A percentile compares a stretch with the other conserved stretches of the same genome.
phyloP scores from a whole-genome alignment of 2,113 vertebrate species.

The Corythoichthys haematopterus region DNA sequence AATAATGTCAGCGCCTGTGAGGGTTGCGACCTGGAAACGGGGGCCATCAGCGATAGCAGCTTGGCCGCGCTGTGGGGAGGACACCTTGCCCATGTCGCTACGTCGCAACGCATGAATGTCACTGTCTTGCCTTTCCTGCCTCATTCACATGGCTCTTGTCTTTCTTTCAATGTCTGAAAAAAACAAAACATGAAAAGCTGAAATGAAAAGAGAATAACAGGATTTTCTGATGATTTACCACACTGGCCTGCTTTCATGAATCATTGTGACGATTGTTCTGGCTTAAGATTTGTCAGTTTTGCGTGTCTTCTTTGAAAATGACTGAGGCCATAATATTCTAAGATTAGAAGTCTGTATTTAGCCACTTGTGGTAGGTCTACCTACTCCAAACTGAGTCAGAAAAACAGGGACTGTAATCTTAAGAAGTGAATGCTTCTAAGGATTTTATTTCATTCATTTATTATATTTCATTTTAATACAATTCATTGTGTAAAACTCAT shows the following conservation, averaged over 20 bases:
- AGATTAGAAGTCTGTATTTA: slow-evolving; percentile 38
- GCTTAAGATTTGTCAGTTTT: slow-evolving; percentile 38
- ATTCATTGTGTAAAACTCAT: too few relatives aligned
- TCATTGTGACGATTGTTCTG: slow-evolving; percentile 27
- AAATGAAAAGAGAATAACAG: slow-evolving; percentile 32
- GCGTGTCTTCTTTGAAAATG: slow-evolving; percentile 34
- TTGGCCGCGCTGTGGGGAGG: slow-evolving; percentile 69
- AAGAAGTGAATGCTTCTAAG: too few relatives aligned
- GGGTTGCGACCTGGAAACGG: slow-evolving; percentile 77
- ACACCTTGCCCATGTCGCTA: slow-evolving; percentile 61
- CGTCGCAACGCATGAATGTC: slow-evolving; percentile 71
- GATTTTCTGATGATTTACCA: slow-evolving; percentile 36
- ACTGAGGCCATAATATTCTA: slow-evolving; percentile 35
- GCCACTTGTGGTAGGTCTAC: slow-evolving; percentile 19
- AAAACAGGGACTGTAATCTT: background rate
- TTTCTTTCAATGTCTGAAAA: slow-evolving; percentile 40
- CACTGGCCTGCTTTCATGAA: slow-evolving; percentile 31
- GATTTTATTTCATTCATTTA: too few relatives aligned
- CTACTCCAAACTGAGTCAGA: slow-evolving; percentile 2
- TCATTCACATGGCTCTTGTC: slow-evolving; percentile 34
- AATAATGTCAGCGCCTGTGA: slow-evolving; percentile 74
- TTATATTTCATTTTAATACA: too few relatives aligned
- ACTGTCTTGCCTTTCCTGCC: slow-evolving; percentile 55
- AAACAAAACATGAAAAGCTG: slow-evolving; percentile 33
- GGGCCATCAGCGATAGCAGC: slow-evolving; percentile 72